Percentiles rank a stretch among this genome's conserved stretches.
These are phyloP conservation scores for Ancistrus triradiatus DNA, from an alignment of 2,113 vertebrate species.

Conservation along the genomic window DNA sequence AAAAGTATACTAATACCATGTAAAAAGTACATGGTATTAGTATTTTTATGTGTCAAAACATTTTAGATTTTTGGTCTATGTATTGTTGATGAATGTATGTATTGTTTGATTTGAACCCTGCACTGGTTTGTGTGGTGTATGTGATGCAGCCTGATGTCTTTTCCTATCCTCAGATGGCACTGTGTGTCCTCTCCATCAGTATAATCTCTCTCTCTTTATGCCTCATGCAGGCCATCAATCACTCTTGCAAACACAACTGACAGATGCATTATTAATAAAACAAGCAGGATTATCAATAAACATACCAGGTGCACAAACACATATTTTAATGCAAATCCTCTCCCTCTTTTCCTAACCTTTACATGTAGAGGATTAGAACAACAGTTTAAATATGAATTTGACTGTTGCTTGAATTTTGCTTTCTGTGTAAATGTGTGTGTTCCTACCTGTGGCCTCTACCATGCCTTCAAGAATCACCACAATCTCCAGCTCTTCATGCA, in stretches of 20 bases:
- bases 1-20: too few relatives aligned
- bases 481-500: constrained; percentile 93
- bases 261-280: not conserved
- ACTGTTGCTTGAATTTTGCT: not conserved
- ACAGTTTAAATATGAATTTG: not conserved
- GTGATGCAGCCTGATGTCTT: not conserved
- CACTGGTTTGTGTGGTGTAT: too few relatives aligned
- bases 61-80: too few relatives aligned
- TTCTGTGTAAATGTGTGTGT: not conserved
- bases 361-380: too few relatives aligned
- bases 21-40: too few relatives aligned
- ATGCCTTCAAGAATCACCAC: constrained; percentile 98
- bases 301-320: not conserved
- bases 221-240: constrained; percentile 11
- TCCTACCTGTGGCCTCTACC: constrained; percentile 98
- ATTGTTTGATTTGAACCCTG: too few relatives aligned
- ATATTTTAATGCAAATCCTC: too few relatives aligned
- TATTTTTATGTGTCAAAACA: too few relatives aligned
- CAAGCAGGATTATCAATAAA: constrained; percentile 2
- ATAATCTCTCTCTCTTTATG: constrained; percentile 25
- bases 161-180: too few relatives aligned
- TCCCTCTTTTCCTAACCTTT: too few relatives aligned
- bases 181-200: constrained; percentile 26
- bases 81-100: not conserved
- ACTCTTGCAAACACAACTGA: not conserved